These are phyloP conservation scores for Melanostigma gelatinosum DNA, from an alignment of 2,113 vertebrate species.

Conservation along the genomic window DNA sequence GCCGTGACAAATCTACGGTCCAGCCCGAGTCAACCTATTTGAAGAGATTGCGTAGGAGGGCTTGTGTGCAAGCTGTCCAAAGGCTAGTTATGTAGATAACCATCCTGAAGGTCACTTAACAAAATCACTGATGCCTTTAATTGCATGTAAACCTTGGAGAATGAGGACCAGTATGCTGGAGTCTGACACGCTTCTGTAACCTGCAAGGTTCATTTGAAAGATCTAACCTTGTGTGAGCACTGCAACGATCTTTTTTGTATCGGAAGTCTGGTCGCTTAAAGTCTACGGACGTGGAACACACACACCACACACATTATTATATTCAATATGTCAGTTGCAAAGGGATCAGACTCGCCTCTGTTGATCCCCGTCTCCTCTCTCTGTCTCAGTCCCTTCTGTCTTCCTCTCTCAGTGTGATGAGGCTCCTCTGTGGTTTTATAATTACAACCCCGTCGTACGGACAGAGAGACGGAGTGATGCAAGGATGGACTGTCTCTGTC, in stretches of 20 bases:
- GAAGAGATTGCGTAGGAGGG: neutral
- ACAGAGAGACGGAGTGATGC: conserved; percentile 50
- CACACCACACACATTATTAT: conserved; percentile 47
- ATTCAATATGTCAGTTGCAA: conserved; percentile 59
- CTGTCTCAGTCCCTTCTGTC: conserved; percentile 22
- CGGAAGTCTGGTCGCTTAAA: conserved; percentile 26
- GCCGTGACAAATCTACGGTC: neutral
- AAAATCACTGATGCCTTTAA: conserved; percentile 22
- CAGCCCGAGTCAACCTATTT: neutral
- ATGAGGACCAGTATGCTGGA: neutral
- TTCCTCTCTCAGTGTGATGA: conserved; percentile 54
- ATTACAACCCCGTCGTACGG: conserved; percentile 72
- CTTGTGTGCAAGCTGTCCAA: conserved; percentile 19
- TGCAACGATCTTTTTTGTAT: conserved; percentile 24
- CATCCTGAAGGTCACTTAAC: conserved; percentile 21
- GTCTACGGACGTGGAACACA: conserved; percentile 32
- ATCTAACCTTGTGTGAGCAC: conserved; percentile 32
- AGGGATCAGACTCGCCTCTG: conserved; percentile 43
- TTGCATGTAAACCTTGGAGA: conserved; percentile 43
- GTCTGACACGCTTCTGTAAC: neutral
- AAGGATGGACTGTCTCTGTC: conserved; percentile 58
- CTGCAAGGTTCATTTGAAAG: conserved; percentile 26
- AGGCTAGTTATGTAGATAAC: conserved; percentile 20
- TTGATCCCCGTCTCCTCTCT: conserved; percentile 41
- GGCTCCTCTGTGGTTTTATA: conserved; percentile 61